Percentiles rank a stretch among this genome's conserved stretches.
phyloP scores from a whole-genome alignment of 2,113 vertebrate species.

The Candoia aspera region DNA sequence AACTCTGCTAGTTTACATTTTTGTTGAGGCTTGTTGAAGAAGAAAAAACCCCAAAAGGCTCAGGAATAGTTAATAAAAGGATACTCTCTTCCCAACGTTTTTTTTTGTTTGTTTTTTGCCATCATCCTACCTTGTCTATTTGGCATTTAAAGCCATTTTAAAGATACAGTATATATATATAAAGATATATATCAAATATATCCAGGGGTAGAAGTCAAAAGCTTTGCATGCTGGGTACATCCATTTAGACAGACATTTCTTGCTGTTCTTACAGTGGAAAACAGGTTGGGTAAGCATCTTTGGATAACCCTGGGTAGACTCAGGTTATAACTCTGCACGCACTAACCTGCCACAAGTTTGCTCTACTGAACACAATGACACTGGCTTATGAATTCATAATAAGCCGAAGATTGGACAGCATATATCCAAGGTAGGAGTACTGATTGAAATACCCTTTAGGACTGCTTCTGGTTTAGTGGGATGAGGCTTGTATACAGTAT shows the following conservation, averaged over 20 bases:
- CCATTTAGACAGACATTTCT: conserved; percentile 41
- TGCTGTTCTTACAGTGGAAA: conserved; percentile 39
- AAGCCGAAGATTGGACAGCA: neutral
- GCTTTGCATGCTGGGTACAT: conserved; percentile 42
- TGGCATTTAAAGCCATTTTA: conserved; percentile 52
- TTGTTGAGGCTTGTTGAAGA: conserved; percentile 60
- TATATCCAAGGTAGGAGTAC: neutral
- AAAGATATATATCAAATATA: conserved; percentile 51
- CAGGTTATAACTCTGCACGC: neutral
- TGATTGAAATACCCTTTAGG: neutral
- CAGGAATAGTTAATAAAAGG: conserved; percentile 37
- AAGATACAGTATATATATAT: neutral
- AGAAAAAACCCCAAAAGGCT: conserved; percentile 50
- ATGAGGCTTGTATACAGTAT: neutral
- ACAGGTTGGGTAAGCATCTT: neutral
- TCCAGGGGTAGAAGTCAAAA: neutral
- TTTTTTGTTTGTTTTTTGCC: neutral
- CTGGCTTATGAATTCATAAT: neutral
- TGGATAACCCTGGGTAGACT: neutral
- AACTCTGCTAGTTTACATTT: conserved; percentile 47
- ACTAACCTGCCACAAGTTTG: neutral
- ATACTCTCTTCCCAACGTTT: conserved; percentile 32
- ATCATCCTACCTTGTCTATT: conserved; percentile 8
- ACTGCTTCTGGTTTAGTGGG: neutral
- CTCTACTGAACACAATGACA: neutral